Conservation (phyloP, 2,888 invertebrate genomes). For the Mimas tiliae region DNA sequence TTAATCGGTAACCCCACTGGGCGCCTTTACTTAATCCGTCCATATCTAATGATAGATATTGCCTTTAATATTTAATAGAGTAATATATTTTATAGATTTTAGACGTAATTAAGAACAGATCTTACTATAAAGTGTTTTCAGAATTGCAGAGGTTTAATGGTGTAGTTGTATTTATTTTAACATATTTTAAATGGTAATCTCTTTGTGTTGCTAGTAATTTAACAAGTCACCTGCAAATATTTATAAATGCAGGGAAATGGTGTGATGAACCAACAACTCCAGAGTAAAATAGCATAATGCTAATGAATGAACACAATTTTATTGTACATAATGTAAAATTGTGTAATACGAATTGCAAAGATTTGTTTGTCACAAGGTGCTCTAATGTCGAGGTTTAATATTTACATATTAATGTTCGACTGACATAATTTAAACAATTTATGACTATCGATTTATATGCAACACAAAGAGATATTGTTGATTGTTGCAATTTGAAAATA, state of each 20-base stretch:
- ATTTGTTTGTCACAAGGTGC: constrained; percentile 12
- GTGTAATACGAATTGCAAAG: not conserved
- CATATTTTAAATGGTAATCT: constrained; percentile 29
- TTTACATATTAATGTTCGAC: constrained; percentile 1
- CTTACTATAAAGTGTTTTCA: constrained; percentile 73
- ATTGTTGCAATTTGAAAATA: constrained; percentile 64
- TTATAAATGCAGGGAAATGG: not conserved
- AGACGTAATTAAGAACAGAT: constrained; percentile 73
- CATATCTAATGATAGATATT: constrained; percentile 83
- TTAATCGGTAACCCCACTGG: constrained; percentile 82
- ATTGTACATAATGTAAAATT: not conserved
- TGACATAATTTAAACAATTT: not conserved
- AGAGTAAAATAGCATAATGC: not conserved
- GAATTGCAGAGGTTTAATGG: constrained; percentile 74
- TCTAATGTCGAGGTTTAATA: constrained; percentile 8
- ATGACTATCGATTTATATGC: constrained; percentile 47
- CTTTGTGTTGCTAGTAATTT: constrained; percentile 25
- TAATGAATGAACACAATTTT: no score
- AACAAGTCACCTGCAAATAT: constrained; percentile 25
- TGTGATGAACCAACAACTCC: not conserved
- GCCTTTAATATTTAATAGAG: constrained; percentile 85
- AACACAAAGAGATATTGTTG: constrained; percentile 55
- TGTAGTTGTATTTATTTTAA: constrained; percentile 64
- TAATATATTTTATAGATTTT: constrained; percentile 84
- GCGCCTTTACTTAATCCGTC: constrained; percentile 85